Percentiles rank a stretch among this genome's conserved stretches.
phyloP scores from a whole-genome alignment of 2,797 vertebrate species.

The Danionella dracula region DNA sequence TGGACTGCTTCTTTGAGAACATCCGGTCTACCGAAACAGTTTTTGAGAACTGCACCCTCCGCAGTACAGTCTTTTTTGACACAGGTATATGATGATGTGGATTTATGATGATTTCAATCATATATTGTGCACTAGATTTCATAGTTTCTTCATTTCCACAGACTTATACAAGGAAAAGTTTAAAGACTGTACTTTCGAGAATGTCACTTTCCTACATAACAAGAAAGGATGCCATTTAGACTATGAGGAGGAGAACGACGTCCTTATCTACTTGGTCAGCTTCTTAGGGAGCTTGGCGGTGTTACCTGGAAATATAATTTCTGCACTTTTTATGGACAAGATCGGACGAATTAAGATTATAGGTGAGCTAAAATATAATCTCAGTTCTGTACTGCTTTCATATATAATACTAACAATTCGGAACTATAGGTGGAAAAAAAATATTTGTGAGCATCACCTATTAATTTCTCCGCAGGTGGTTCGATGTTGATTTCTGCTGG shows the following conservation, averaged over 20 bases:
- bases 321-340: conserved; percentile 92
- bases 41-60: conserved; percentile 91
- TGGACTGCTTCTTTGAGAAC: conserved; percentile 88
- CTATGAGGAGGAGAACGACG: conserved; percentile 82
- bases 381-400: too few relatives aligned
- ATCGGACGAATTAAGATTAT: conserved; percentile 92
- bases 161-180: conserved; percentile 88
- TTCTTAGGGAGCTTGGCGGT: conserved; percentile 92
- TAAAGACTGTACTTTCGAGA: conserved; percentile 80
- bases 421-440: too few relatives aligned
- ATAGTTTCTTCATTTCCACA: conserved; percentile 47
- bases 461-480: conserved; percentile 61
- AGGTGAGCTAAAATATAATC: conserved; percentile 72
- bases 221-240: conserved; percentile 88
- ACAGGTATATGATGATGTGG: conserved; percentile 71
- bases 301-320: conserved; percentile 92
- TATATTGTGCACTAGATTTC: background rate
- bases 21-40: conserved; percentile 84
- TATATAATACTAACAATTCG: too few relatives aligned
- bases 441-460: background rate
- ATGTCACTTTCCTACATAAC: conserved; percentile 72
- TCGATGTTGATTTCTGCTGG: conserved; percentile 92
- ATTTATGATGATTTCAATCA: too few relatives aligned
- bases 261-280: conserved; percentile 92
- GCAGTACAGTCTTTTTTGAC: conserved; percentile 80